Conservation (phyloP, 2,888 invertebrate species). For the Synergus itoensis region DNA sequence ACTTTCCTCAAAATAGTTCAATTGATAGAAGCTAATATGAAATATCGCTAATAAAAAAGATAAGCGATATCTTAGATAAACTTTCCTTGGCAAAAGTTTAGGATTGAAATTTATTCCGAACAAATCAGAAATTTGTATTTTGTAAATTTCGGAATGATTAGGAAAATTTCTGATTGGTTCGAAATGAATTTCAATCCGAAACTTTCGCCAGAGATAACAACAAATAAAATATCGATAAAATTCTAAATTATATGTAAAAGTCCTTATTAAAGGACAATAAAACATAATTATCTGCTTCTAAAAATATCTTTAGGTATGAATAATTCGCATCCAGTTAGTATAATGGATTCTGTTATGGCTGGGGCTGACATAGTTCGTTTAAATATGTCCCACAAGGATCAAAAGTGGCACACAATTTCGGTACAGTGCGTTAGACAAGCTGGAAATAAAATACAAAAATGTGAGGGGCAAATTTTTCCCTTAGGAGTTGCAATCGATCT, state of each 20-base stretch:
- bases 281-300: not conserved
- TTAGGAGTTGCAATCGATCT: slow-evolving; percentile 73
- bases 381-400: slow-evolving; percentile 61
- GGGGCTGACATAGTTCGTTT: slow-evolving; percentile 60
- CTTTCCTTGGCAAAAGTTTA: too few relatives aligned
- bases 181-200: too few relatives aligned
- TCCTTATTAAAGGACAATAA: too few relatives aligned
- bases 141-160: too few relatives aligned
- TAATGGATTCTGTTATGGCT: slow-evolving; percentile 58
- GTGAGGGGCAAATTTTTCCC: slow-evolving; percentile 75
- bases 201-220: too few relatives aligned
- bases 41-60: not conserved
- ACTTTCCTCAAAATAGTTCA: not conserved
- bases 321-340: slow-evolving; percentile 58
- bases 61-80: too few relatives aligned
- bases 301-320: slow-evolving; percentile 45
- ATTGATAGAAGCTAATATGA: not conserved
- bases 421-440: slow-evolving; percentile 58
- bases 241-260: not conserved
- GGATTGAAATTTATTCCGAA: too few relatives aligned
- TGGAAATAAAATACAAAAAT: slow-evolving; percentile 56
- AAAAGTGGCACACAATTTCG: slow-evolving; percentile 60
- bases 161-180: too few relatives aligned
- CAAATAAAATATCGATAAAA: not conserved
- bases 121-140: too few relatives aligned